Conservation (phyloP, 2,113 vertebrate species). For the Lophius piscatorius region DNA sequence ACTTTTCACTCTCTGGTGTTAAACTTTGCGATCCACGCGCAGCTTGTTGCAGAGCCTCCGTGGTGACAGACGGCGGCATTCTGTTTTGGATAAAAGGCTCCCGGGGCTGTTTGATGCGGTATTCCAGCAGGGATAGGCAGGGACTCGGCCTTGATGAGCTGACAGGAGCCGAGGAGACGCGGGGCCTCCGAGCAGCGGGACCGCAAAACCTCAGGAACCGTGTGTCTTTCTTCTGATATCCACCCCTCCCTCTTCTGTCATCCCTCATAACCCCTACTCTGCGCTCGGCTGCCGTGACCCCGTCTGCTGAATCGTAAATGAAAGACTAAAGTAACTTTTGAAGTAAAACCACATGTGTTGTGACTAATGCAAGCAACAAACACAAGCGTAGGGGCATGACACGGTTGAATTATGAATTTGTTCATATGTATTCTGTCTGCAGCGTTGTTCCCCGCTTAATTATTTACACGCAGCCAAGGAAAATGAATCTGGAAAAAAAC, state of each 20-base stretch:
- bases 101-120: conserved; percentile 68
- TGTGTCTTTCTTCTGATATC: conserved; percentile 56
- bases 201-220: conserved; percentile 57
- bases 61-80: conserved; percentile 49
- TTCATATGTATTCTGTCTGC: conserved; percentile 43
- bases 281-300: conserved; percentile 34
- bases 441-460: conserved; percentile 46
- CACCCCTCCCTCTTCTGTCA: conserved; percentile 56
- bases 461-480: conserved; percentile 50
- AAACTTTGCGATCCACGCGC: conserved; percentile 36
- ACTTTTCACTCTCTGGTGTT: conserved; percentile 56
- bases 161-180: conserved; percentile 62
- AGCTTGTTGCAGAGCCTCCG: conserved; percentile 30
- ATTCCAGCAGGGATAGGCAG: conserved; percentile 46
- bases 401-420: conserved; percentile 58
- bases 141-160: conserved; percentile 59
- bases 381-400: conserved; percentile 44
- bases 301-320: conserved; percentile 35
- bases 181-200: conserved; percentile 62
- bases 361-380: conserved; percentile 51
- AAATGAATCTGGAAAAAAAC: conserved; percentile 20
- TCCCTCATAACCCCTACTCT: conserved; percentile 32
- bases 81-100: conserved; percentile 68
- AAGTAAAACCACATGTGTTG: conserved; percentile 39
- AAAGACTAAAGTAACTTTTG: conserved; percentile 57